phyloP scores from a whole-genome alignment of 2,113 vertebrate species.

The Siphamia tubifer region DNA sequence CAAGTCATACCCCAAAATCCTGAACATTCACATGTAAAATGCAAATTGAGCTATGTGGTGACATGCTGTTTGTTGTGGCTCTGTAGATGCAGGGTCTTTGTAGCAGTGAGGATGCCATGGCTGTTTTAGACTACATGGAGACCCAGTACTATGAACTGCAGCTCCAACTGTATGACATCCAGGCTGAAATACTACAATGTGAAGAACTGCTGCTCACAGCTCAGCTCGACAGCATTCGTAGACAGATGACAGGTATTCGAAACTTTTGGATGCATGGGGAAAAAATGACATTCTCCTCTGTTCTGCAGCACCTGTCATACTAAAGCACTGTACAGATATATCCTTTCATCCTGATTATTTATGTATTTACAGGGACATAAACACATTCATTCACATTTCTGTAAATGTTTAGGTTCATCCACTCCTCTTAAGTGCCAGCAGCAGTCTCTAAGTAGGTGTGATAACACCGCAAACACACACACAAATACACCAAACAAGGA shows the following conservation, averaged over 20 bases:
- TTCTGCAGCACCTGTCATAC: too few species aligned
- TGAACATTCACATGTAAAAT: background rate
- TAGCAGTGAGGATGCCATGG: constrained; percentile 89
- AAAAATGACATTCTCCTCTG: too few species aligned
- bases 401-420: too few species aligned
- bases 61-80: background rate
- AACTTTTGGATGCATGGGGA: background rate
- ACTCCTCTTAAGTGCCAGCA: too few species aligned
- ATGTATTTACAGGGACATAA: too few species aligned
- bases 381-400: too few species aligned
- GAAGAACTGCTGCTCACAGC: constrained; percentile 95
- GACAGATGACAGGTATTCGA: constrained; percentile 86
- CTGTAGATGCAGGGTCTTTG: constrained; percentile 93
- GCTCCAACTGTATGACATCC: constrained; percentile 96
- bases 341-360: too few species aligned
- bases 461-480: too few species aligned
- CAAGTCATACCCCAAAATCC: background rate
- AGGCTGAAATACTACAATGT: constrained; percentile 95
- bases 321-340: too few species aligned
- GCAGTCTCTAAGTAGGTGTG: too few species aligned
- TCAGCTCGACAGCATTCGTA: constrained; percentile 92
- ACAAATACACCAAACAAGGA: too few species aligned
- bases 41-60: background rate
- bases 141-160: constrained; percentile 94
- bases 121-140: constrained; percentile 91